These are phyloP conservation scores for Drosophila bocki DNA, from an alignment of 1,140 invertebrate species.

Conservation along the genomic window DNA sequence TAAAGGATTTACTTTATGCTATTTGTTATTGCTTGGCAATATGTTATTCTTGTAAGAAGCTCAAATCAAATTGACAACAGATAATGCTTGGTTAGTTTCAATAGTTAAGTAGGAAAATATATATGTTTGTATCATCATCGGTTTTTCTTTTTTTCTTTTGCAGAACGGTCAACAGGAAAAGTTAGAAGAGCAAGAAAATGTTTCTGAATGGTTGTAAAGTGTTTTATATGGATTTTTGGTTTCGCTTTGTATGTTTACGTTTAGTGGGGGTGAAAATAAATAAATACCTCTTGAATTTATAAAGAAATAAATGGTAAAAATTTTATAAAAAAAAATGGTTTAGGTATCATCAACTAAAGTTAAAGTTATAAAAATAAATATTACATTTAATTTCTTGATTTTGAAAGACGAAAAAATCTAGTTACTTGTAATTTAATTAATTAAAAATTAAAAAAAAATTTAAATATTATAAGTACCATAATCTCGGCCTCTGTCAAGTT, in stretches of 20 bases:
- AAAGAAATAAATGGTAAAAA: not conserved
- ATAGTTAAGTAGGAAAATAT: constrained; percentile 41
- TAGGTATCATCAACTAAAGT: not conserved
- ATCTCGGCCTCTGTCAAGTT: accelerated
- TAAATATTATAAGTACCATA: not conserved
- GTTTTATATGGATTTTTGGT: constrained; percentile 15
- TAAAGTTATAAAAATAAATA: too few relatives aligned
- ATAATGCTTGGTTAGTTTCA: constrained; percentile 52
- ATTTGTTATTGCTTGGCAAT: constrained; percentile 19
- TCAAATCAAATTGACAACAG: constrained; percentile 71
- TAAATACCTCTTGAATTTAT: not conserved
- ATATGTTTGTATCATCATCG: constrained; percentile 35
- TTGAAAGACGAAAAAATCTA: too few relatives aligned
- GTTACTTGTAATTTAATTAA: not conserved
- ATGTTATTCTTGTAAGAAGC: constrained; percentile 57
- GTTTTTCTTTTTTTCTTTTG: constrained; percentile 57
- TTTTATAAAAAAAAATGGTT: too few relatives aligned
- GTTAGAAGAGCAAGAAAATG: constrained; percentile 63
- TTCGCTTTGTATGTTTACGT: constrained; percentile 19
- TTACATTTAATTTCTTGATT: not conserved
- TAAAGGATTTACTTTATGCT: constrained; percentile 59
- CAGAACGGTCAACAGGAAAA: constrained; percentile 84
- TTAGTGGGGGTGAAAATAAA: constrained; percentile 10
- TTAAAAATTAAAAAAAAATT: too few relatives aligned
- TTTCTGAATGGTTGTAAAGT: constrained; percentile 39